These are phyloP conservation scores for Galemys pyrenaicus DNA, from an alignment of 2,113 vertebrate genomes.

Conservation along the genomic window DNA sequence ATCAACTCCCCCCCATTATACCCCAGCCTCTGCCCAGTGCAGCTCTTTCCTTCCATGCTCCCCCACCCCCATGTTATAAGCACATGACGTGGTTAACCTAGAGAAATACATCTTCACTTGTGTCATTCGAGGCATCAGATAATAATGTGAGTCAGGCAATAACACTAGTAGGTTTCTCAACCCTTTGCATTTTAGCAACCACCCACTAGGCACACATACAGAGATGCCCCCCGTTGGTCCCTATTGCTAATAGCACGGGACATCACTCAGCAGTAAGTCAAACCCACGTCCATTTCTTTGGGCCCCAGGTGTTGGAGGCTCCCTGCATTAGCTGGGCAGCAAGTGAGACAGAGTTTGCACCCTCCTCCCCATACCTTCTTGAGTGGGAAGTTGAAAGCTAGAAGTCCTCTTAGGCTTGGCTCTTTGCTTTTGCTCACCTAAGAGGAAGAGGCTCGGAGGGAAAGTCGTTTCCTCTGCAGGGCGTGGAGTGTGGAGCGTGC, in stretches of 20 bases:
- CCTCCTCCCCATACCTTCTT: accelerated
- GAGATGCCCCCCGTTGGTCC: background rate
- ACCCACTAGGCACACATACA: background rate
- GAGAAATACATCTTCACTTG: background rate
- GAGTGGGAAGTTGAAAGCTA: background rate
- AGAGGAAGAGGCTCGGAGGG: conserved; percentile 20
- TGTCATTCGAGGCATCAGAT: background rate
- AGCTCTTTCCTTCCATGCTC: background rate
- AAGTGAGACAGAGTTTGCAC: background rate
- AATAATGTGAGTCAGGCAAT: background rate
- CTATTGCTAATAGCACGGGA: background rate
- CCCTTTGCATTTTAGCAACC: background rate
- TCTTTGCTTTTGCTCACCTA: conserved; percentile 24
- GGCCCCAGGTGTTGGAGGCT: background rate
- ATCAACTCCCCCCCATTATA: background rate
- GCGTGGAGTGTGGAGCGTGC: background rate
- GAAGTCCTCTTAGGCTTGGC: background rate
- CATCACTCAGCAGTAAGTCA: background rate
- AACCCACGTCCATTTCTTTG: background rate
- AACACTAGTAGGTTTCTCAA: background rate
- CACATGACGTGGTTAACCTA: background rate
- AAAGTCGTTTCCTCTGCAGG: conserved; percentile 14
- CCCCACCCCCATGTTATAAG: background rate
- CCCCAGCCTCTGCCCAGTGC: too few relatives aligned
- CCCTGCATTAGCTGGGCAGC: too few relatives aligned